Conservation (phyloP, 2,797 vertebrate genomes). For the Chiloscyllium punctatum region DNA sequence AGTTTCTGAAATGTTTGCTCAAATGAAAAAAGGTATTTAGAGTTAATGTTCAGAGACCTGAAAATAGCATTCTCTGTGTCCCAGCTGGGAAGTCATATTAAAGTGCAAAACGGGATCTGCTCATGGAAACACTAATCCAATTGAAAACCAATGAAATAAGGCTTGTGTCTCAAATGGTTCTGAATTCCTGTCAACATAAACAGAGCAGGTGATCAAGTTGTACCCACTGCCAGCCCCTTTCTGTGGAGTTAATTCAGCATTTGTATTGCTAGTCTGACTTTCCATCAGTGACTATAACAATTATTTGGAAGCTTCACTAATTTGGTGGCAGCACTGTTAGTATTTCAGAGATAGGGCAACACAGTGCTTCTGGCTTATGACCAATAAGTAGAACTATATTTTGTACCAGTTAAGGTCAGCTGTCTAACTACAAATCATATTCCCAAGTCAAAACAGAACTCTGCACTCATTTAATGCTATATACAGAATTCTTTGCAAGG, state of each 20-base stretch:
- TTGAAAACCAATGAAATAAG: not conserved
- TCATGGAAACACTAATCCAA: not conserved
- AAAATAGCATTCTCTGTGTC: not conserved
- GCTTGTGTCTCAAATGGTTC: not conserved
- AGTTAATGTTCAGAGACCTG: not conserved
- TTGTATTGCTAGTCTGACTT: too few species aligned
- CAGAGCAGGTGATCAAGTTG: not conserved
- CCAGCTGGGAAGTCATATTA: not conserved
- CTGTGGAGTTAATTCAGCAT: not conserved
- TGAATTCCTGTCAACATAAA: not conserved
- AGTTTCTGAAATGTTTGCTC: not conserved
- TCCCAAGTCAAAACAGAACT: too few species aligned
- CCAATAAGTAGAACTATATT: not conserved
- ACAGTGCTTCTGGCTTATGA: not conserved
- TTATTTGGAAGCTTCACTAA: not conserved
- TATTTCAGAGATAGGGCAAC: not conserved
- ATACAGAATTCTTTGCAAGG: too few species aligned
- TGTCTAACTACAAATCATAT: too few species aligned
- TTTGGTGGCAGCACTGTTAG: not conserved
- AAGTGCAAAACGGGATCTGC: not conserved
- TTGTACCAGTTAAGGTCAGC: too few species aligned
- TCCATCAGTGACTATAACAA: too few species aligned
- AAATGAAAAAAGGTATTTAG: not conserved
- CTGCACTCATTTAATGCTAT: too few species aligned
- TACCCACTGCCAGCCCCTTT: not conserved